These are phyloP conservation scores for Henricia sp. DNA, from an alignment of 53 echinoderm and acorn worm species.

Conservation along the genomic window DNA sequence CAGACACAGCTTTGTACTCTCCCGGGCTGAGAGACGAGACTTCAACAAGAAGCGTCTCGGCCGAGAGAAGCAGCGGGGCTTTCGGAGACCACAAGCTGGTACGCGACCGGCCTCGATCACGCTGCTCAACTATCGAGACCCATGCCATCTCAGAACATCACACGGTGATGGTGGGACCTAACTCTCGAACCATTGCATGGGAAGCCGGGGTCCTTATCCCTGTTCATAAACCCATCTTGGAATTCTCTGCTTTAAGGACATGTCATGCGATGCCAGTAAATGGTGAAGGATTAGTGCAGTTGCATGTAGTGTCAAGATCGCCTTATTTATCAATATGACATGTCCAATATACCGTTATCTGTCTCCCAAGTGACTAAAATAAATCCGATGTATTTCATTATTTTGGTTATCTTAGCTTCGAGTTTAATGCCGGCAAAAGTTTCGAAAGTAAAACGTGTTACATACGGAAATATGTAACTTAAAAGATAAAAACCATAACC, in stretches of 20 bases:
- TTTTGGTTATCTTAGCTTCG: too few species aligned
- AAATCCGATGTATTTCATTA: too few species aligned
- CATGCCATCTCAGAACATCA: not conserved
- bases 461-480: too few species aligned
- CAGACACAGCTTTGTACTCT: not conserved
- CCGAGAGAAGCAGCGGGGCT: too few species aligned
- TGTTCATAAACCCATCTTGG: conserved; percentile 62
- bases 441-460: too few species aligned
- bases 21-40: too few species aligned
- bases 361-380: too few species aligned
- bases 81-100: too few species aligned
- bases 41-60: too few species aligned
- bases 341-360: too few species aligned
- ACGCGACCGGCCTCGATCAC: not conserved
- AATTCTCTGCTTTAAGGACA: conserved; percentile 68
- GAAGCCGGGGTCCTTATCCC: conserved; percentile 65
- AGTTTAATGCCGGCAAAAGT: too few species aligned
- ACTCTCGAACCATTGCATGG: conserved; percentile 65
- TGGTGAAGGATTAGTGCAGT: conserved; percentile 30
- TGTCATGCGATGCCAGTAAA: not conserved
- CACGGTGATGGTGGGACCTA: conserved; percentile 9
- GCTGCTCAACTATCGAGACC: not conserved
- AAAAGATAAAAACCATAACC: too few species aligned
- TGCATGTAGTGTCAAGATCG: conserved; percentile 59
- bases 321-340: conserved; percentile 57